Conservation (phyloP, 2,888 invertebrate genomes). For the Lapara coniferarum region DNA sequence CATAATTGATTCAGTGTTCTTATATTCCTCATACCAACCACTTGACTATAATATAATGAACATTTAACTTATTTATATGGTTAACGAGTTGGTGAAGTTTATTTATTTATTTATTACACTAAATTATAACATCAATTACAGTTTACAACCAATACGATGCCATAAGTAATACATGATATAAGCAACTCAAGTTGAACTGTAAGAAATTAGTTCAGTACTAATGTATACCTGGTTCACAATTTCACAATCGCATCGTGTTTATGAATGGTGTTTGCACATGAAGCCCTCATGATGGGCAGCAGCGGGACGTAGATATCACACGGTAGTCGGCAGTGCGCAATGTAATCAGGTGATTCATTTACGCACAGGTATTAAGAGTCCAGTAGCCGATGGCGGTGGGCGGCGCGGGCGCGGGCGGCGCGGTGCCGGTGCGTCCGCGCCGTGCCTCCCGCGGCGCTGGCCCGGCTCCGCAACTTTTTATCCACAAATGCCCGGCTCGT, state of each 20-base stretch:
- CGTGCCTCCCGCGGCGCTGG: conserved; percentile 73
- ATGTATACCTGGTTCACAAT: too few species aligned
- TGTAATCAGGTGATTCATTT: conserved; percentile 65
- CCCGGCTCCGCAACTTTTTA: conserved; percentile 75
- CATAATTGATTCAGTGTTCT: neutral
- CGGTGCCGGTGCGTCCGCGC: conserved; percentile 40
- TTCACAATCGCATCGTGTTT: too few species aligned
- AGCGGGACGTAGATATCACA: conserved; percentile 43
- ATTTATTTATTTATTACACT: too few species aligned
- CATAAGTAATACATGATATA: too few species aligned
- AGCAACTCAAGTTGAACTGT: neutral
- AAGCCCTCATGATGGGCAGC: conserved; percentile 4
- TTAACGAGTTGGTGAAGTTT: neutral
- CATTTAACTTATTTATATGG: neutral
- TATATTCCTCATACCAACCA: neutral
- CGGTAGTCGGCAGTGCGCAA: conserved; percentile 47
- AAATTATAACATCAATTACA: too few species aligned
- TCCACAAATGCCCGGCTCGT: conserved; percentile 76
- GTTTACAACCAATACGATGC: too few species aligned
- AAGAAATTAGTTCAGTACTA: neutral
- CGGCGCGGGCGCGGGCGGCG: conserved; percentile 41
- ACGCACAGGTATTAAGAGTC: conserved; percentile 45
- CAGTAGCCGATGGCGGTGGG: conserved; percentile 41
- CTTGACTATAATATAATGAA: neutral
- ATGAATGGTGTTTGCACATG: neutral